Conservation (phyloP, 2,888 invertebrate species). For the Chesias legatella region DNA sequence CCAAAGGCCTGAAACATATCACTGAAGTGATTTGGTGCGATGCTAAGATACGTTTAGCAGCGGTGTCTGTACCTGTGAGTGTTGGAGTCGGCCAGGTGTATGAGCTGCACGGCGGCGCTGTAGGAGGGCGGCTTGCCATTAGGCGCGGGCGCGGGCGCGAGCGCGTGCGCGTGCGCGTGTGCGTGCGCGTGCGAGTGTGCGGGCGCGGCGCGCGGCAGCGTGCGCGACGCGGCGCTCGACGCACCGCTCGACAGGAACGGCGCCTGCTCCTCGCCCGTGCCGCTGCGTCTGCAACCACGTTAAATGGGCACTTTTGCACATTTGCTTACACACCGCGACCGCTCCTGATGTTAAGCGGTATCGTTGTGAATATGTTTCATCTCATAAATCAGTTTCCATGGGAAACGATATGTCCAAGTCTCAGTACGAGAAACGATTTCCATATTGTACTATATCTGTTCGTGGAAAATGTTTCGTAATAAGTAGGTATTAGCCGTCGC, state of each 20-base stretch:
- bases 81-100: slow-evolving; percentile 59
- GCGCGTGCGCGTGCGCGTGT: slow-evolving; percentile 80
- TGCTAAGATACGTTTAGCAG: too few relatives aligned
- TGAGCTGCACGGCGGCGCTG: slow-evolving; percentile 81
- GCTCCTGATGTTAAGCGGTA: too few relatives aligned
- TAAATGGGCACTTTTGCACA: too few relatives aligned
- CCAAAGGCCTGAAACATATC: too few relatives aligned
- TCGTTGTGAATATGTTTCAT: too few relatives aligned
- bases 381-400: too few relatives aligned
- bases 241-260: slow-evolving; percentile 84
- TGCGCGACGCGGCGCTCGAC: slow-evolving; percentile 74
- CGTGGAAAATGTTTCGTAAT: too few relatives aligned
- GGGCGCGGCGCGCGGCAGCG: slow-evolving; percentile 79
- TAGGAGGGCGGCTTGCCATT: slow-evolving; percentile 81
- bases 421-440: too few relatives aligned
- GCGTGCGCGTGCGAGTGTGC: slow-evolving; percentile 67
- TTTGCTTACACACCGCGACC: slow-evolving; percentile 2
- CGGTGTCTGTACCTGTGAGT: slow-evolving; percentile 56
- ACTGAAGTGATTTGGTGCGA: too few relatives aligned
- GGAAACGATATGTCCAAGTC: too few relatives aligned
- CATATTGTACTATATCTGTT: too few relatives aligned
- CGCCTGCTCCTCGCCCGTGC: slow-evolving; percentile 92
- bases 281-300: slow-evolving; percentile 83
- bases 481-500: too few relatives aligned
- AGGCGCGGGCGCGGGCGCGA: slow-evolving; percentile 82